Base-by-base conservation (phyloP, 2,113 vertebrate species). In the Spizaetus ornatus region DNA sequence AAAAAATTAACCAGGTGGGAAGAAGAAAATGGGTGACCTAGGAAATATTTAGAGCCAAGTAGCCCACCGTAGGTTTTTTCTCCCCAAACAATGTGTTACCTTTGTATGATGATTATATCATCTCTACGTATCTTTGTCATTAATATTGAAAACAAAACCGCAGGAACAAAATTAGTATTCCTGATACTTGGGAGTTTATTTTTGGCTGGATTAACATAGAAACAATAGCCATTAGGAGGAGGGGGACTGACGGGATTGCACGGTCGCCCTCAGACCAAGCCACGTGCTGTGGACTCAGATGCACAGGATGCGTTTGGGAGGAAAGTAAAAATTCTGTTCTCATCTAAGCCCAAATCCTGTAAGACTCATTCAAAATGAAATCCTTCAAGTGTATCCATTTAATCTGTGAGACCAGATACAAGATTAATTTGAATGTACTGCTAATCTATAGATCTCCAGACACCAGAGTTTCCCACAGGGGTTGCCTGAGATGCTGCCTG, bases 371-470 rank as follows among this genome's bases (percentile, higher is more conserved):
- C 84, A 73, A 95, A 97, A 72, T 3, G 5, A 95, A 97, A 96
- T 85, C 95, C 77, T 96, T 96, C 95, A 96, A 95, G 95, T 96
- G 92, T 95, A 88, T 96, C 92, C 83, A 82, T 82, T 91, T 96
- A 96, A 95, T 96, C 95, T 97, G 93, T 91, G 90, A 94, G 80
- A 69, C 90, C 88, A 93, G 80, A 95, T 90, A 95, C 36, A 94
- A 92, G 90, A 92, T 92, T 96, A 97, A 96, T 97, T 94, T 95
- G 92, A 93, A 97, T 95, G 83, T 96, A 62, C 77, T 90, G 62
- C 90, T 97, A 94, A 97, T 97, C 95, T 96, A 40, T 55, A 95
- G 73, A 86, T 83, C 95, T 94, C 95, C 88, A 95, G 78, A 61
- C 90, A 70, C 83, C 0, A 0, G 58, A 48, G 88, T 66, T 96